A percentile compares a stretch with the other conserved stretches of the same genome.
Evolutionary conservation across 2,113 vertebrate genomes (phyloP).

Genomic region (Muscicapa adusta): DNA sequence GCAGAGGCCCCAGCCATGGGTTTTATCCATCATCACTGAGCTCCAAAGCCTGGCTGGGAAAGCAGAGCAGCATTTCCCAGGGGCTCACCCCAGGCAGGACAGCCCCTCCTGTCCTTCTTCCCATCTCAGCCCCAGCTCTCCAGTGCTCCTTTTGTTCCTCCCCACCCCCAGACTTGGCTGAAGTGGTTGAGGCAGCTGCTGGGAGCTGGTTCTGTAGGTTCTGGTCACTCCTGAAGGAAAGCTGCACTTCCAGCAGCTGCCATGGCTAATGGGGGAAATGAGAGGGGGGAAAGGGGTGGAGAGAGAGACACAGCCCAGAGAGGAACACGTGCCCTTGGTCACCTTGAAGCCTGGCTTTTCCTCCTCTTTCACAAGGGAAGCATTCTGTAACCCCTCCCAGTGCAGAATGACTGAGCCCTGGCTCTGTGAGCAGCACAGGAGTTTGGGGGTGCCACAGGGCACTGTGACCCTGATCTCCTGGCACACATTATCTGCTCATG

Average conservation of each 20-base stretch:
- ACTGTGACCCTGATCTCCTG: neutral
- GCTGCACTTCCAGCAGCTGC: neutral
- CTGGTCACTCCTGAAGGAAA: neutral
- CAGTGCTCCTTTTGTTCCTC: neutral
- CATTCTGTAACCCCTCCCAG: neutral
- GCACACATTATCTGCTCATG: no score
- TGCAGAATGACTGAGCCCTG: neutral
- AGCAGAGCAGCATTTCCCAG: neutral
- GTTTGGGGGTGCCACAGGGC: neutral
- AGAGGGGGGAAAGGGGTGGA: neutral
- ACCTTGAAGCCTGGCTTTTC: neutral
- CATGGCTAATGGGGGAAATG: neutral
- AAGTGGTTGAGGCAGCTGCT: neutral
- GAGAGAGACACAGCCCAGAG: rapidly evolving
- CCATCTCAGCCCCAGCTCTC: neutral
- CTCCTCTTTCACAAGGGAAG: neutral
- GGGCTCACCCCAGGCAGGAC: neutral
- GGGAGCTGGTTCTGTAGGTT: neutral
- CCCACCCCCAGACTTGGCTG: neutral
- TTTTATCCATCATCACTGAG: constrained; percentile 34
- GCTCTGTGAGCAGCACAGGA: rapidly evolving
- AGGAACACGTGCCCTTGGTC: neutral
- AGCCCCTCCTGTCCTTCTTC: neutral
- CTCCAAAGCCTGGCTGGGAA: neutral
- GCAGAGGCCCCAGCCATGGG: constrained; percentile 2